Evolutionary conservation across 30 jellyfish, hydroid and myxozoan genomes (phyloP), one percentile per base, ranked within the genome.

Genomic region (Aurelia aurita complex sp. Pacific): DNA sequence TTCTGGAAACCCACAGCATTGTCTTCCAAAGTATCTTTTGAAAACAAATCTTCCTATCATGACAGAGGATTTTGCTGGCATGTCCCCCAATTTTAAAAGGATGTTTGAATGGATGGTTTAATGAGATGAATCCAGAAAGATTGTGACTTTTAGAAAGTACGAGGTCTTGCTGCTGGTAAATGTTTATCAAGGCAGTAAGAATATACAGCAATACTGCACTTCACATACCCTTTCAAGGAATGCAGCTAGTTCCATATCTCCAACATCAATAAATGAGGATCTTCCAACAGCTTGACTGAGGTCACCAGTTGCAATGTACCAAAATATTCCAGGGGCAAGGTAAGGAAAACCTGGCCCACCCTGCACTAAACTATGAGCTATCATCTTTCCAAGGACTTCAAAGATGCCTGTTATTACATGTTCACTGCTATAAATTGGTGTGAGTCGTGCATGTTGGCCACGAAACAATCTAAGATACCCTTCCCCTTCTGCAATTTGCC

Each of bases 301-400:
- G 76, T 65, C 76, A 15, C 76, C 76, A 65, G 76, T 65, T 13
- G 76, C 76, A 23, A 65, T 23, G 35, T 65, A 65, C 76, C 76
- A 65, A 65, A 65, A 65, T 65, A 65, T 65, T 12, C 76, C 76
- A 65, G 76, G 76, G 76, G 76, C 76, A 12, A 65, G 76, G 76
- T 65, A 65, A 12, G 76, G 23, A 65, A 65, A 65, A 65, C 76
- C 76, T 65, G 76, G 76, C 76, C 76, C 76, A 65, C 76, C 76
- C 76, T 65, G 76, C 76, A 65, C 76, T 65, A 65, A 23, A 23
- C 76, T 65, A 23, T 65, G 76, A 12, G 76, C 76, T 11, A 65
- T 23, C 76, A 65, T 65, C 76, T 65, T 65, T 23, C 76, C 35
- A 15, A 65, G 35, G 36, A 65, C 76, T 65, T 65, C 76, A 65